Conservation (phyloP, 2,797 vertebrate genomes). For the Pipistrellus nathusii region DNA sequence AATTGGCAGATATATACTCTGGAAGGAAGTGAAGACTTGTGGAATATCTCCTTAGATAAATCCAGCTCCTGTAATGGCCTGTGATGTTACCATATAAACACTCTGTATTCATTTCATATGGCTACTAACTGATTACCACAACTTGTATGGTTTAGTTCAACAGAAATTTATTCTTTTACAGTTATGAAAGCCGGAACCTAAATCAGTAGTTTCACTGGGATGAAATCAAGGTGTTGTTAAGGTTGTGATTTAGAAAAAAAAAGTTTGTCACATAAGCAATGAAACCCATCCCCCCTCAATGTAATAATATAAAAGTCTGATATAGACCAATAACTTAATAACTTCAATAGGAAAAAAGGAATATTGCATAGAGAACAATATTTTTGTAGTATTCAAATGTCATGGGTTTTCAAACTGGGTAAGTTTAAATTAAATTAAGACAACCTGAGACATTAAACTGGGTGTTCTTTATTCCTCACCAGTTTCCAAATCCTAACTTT, state of each 20-base stretch:
- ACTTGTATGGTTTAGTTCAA: not conserved
- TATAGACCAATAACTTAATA: not conserved
- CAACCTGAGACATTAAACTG: not conserved
- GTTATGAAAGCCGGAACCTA: not conserved
- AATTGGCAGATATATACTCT: not conserved
- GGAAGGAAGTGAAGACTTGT: not conserved
- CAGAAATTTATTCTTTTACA: not conserved
- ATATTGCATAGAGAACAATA: not conserved
- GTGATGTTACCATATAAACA: not conserved
- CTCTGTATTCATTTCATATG: not conserved
- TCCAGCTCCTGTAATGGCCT: not conserved
- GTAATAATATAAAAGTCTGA: not conserved
- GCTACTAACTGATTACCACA: not conserved
- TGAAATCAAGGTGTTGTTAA: not conserved
- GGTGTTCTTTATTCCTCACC: not conserved
- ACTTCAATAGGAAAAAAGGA: not conserved
- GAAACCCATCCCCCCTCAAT: not conserved
- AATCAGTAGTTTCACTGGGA: not conserved
- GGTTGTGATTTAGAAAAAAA: not conserved
- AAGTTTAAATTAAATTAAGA: not conserved
- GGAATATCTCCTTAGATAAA: not conserved
- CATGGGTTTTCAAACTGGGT: not conserved
- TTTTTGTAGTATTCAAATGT: not conserved
- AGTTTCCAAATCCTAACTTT: not conserved
- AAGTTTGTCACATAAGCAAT: not conserved